These are phyloP conservation scores for Simalia tracyae DNA, from an alignment of 2,797 vertebrate genomes.

Conservation along the genomic window DNA sequence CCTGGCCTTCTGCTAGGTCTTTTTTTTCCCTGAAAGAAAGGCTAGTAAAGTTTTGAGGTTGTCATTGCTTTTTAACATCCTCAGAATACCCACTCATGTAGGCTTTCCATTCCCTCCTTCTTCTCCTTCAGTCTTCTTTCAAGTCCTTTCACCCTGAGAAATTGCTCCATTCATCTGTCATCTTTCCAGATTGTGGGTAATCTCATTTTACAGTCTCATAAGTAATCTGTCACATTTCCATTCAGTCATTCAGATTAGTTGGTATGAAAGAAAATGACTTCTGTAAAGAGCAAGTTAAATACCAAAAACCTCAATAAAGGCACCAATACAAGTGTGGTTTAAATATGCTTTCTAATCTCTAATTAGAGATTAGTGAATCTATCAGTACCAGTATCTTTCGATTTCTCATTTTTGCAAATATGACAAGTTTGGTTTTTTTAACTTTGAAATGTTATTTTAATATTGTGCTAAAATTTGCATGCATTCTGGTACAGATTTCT, in stretches of 20 bases:
- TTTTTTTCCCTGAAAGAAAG: neutral
- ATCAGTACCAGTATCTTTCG: neutral
- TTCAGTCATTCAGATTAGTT: neutral
- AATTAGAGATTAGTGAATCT: neutral
- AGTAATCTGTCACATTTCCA: constrained; percentile 2
- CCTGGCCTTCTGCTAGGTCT: neutral
- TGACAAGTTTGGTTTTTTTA: neutral
- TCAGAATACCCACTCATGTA: neutral
- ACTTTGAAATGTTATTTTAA: neutral
- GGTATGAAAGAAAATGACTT: neutral
- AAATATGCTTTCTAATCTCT: neutral
- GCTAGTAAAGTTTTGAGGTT: neutral
- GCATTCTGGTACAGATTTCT: no score
- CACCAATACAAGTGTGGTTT: neutral
- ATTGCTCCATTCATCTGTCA: neutral
- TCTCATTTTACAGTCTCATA: neutral
- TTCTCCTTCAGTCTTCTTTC: neutral
- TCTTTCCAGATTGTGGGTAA: neutral
- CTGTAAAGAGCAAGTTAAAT: neutral
- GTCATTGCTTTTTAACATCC: neutral
- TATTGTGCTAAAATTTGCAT: neutral
- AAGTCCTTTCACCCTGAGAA: neutral
- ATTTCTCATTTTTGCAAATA: neutral
- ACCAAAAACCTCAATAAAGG: neutral
- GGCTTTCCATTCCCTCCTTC: neutral